Base-by-base conservation (phyloP, 1,140 invertebrate species). In the Brachionus manjavacas region DNA sequence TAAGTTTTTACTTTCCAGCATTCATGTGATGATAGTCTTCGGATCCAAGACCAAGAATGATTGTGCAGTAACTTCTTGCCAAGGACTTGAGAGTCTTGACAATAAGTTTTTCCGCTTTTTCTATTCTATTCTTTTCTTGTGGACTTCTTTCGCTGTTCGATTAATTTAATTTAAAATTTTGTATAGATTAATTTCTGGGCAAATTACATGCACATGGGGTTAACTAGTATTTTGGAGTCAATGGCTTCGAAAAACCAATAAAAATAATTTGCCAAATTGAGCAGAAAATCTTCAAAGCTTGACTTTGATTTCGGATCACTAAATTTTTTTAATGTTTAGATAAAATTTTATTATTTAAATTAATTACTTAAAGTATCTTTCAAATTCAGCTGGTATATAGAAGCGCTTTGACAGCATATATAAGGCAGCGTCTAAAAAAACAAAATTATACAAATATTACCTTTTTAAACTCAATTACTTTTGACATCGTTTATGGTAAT, bases 161-260 rank as follows among this genome's bases (percentile, higher is more conserved):
- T 20, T 60, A 60, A 9, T 9, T 60, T 9, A 85, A 76, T 83
- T 80, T 78, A 68, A 72, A 85, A 6, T 64, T 60, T 35, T 35
- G 3, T 35, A 1, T 7, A 35, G 31, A 7, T 35, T 35, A 35
- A 35, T 35, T 35, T 35, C 31, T 35, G 31, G 31, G 4, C 4
- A 20, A 60, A 16, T 68, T 87, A 89, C 88, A 89, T 89, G 85
- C 88, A 88, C 52, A 87, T 87, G n/a, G 87, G 87, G 84, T 87
- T 87, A 49, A 85, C 85, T 86, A 88, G 88, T 64, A 86, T 86
- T 70, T 87, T 87, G 68, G 86, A 86, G 12, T 86, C 85, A 14
- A 87, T 85, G 70, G 88, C 88, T 43, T 89, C 88, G 86, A 89
- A 89, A 86, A 88, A 89, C 81, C 88, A 89, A 76, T 88, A 86